Evolutionary conservation across 1,140 invertebrate genomes (phyloP), one percentile per base, ranked within the genome.

Genomic region (Leptinotarsa texana): DNA sequence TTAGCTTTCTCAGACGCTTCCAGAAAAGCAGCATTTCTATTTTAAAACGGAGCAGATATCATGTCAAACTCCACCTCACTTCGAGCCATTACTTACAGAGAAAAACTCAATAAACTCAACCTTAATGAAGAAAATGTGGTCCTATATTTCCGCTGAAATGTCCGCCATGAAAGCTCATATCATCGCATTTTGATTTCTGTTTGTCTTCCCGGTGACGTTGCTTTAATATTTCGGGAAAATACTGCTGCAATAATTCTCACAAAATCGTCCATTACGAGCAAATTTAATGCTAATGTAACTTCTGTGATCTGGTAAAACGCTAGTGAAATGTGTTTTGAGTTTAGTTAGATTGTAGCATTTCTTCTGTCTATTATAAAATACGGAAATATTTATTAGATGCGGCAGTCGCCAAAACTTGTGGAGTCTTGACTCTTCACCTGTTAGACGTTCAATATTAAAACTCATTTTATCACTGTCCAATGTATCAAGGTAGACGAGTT

Each of bases 151-250:
- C 51, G 51, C n/a, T 57, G 51, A 57, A 57, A 57, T 57, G n/a
- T 57, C 51, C 51, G 51, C 13, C 15, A n/a, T 57, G 51, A 57
- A 57, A 57, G 51, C 15, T 17, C 51, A 57, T 57, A 15, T 57
- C 51, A 18, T 57, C 51, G 51, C 51, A 57, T 57, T 57, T 57
- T 57, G 51, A 57, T 57, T 57, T 57, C 51, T 57, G 51, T 57
- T 57, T 57, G 51, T 57, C 51, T 57, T 18, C n/a, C n/a, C 51
- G 15, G 15, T 57, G 51, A 57, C 51, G 13, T 57, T 57, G 13
- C 51, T 57, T 57, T 57, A 57, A 57, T 57, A 57, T 57, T 13
- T 57, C 51, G n/a, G 51, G 51, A 57, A 57, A 57, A 57, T 57
- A 57, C n/a, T 57, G 6, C 51, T 5, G 51, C 51, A 57, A 57